Base-by-base conservation (phyloP, 2,888 invertebrate species). In the Tipula confusa region DNA sequence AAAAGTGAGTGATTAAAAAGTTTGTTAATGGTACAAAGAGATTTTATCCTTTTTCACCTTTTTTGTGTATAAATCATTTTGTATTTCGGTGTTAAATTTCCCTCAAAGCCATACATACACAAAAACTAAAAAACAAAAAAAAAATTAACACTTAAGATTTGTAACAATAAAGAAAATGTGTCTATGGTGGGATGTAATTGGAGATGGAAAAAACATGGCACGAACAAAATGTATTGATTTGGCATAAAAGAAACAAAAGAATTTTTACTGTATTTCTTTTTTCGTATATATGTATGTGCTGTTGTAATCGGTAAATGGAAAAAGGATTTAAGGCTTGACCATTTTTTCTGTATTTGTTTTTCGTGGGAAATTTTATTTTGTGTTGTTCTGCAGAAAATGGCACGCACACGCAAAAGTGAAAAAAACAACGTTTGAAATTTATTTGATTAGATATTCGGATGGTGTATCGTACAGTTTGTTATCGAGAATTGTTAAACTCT, bases 171-270 rank as follows among this genome's bases (percentile, higher is more conserved):
- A 64, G 9, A 24, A 64, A 64, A 64, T 24, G 18, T 64, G 64
- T 9, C 7, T 24, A 11, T 24, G 9, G 64, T 2, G 11, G 1
- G 24, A 24, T 24, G 24, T 24, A 24, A 13, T n/a, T 38, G 38
- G 24, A 9, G 24, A 64, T 13, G 2, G 24, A 9, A 24, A 7
- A 64, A 64, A 64, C 64, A 64, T 64, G 64, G 64, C 64, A 64
- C 64, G 64, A 64, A 64, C 64, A 24, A 64, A 24, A 24, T 64
- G 64, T 64, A 64, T 64, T 18, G 64, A 64, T 64, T 64, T 11
- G 64, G 64, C 64, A 64, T 64, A 64, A 64, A 64, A 64, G 64
- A 64, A 64, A 64, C 64, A 64, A 64, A 64, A 64, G 64, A 64
- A 64, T 24, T 64, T 64, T 7, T n/a, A n/a, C 18, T 64, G 11